These are phyloP conservation scores for Drosophila saltans DNA, from an alignment of 1,140 invertebrate genomes.

Conservation along the genomic window DNA sequence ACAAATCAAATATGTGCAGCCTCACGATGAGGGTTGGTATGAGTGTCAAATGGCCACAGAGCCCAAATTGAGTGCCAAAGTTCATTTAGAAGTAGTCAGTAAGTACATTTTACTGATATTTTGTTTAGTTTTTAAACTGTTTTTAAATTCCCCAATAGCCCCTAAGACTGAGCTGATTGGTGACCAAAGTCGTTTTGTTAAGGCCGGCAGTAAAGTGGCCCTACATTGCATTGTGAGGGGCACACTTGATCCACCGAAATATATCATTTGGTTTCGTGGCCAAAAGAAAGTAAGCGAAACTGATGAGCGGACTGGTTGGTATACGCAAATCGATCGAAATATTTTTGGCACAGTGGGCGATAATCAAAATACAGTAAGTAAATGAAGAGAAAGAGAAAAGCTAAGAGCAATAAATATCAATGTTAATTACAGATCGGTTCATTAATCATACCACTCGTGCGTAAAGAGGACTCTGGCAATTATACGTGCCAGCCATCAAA, in stretches of 20 bases:
- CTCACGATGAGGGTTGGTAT: conserved; percentile 87
- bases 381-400: conserved; percentile 12
- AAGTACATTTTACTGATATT: conserved; percentile 72
- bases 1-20: conserved; percentile 88
- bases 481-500: conserved; percentile 83
- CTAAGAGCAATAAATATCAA: conserved; percentile 22
- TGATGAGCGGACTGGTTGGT: conserved; percentile 77
- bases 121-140: neutral
- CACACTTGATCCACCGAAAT: conserved; percentile 85
- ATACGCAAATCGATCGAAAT: conserved; percentile 78
- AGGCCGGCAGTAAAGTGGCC: conserved; percentile 86
- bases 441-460: conserved; percentile 88
- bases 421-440: conserved; percentile 80
- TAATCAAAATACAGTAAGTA: conserved; percentile 80
- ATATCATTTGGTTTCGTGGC: conserved; percentile 88
- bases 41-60: conserved; percentile 90
- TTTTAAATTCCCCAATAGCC: conserved; percentile 70
- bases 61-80: conserved; percentile 88
- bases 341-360: conserved; percentile 76
- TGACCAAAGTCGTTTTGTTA: conserved; percentile 85
- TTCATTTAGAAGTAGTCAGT: conserved; percentile 88
- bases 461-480: conserved; percentile 81
- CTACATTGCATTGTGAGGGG: conserved; percentile 86
- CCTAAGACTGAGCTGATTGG: conserved; percentile 86
- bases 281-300: conserved; percentile 86